phyloP scores from a whole-genome alignment of 2,888 invertebrate genomes.

The Drosophila trichaetosa region DNA sequence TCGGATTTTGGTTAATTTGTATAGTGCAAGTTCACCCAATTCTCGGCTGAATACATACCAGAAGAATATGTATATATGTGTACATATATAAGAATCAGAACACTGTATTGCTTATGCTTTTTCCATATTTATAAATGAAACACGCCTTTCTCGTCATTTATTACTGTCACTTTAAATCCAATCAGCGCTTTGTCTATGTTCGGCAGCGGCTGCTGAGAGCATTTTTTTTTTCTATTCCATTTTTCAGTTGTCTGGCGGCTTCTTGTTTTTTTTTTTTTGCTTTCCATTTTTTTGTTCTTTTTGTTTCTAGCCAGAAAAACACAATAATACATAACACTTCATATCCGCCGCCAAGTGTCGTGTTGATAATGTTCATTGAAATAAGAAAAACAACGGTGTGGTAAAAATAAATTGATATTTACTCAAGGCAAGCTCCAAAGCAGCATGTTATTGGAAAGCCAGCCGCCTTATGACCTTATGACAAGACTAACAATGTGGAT shows the following conservation, averaged over 20 bases:
- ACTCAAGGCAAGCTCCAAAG: constrained; percentile 27
- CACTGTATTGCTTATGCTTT: constrained; percentile 36
- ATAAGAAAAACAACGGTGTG: constrained; percentile 46
- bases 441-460: constrained; percentile 12
- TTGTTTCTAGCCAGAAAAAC: constrained; percentile 5
- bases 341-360: constrained; percentile 52
- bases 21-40: constrained; percentile 52
- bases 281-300: constrained; percentile 2
- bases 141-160: constrained; percentile 81
- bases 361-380: constrained; percentile 55
- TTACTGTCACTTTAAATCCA: constrained; percentile 83
- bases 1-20: constrained; percentile 34
- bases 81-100: constrained; percentile 5
- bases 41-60: not conserved
- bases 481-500: constrained; percentile 13
- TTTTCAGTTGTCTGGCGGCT: constrained; percentile 5
- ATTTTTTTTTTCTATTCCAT: constrained; percentile 6
- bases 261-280: constrained; percentile 3
- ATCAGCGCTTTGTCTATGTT: constrained; percentile 79
- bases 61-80: constrained; percentile 2
- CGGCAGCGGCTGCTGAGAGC: constrained; percentile 35
- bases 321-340: constrained; percentile 44
- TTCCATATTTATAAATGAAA: constrained; percentile 71
- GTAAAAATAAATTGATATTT: constrained; percentile 55
- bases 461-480: constrained; percentile 16